Evolutionary conservation across 2,797 vertebrate genomes (phyloP).

Genomic region (Liasis olivaceus): DNA sequence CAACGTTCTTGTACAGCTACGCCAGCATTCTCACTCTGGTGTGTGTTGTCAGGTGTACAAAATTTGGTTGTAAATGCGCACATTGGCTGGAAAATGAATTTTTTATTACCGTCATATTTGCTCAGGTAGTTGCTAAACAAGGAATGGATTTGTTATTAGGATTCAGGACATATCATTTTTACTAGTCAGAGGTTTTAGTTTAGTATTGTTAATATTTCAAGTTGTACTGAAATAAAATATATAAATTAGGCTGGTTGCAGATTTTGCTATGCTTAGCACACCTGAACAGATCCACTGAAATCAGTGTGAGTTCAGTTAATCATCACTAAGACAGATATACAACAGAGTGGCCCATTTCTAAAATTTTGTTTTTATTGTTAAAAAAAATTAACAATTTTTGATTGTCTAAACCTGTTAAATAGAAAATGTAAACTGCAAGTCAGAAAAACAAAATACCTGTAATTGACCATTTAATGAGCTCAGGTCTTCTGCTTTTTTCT

Average conservation of each 20-base stretch:
- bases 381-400: not conserved
- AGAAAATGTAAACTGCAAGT: slow-evolving; percentile 30
- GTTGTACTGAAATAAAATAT: not conserved
- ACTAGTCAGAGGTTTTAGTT: not conserved
- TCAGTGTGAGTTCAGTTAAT: not conserved
- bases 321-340: not conserved
- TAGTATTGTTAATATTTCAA: not conserved
- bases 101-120: not conserved
- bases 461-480: slow-evolving; percentile 90
- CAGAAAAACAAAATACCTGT: slow-evolving; percentile 79
- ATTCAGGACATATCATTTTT: not conserved
- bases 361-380: not conserved
- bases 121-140: not conserved
- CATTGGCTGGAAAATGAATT: not conserved
- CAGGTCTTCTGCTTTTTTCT: slow-evolving; percentile 94
- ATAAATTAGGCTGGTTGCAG: not conserved
- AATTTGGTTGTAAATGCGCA: not conserved
- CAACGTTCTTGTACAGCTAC: not conserved
- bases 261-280: not conserved
- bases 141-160: not conserved
- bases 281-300: not conserved
- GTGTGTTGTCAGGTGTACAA: not conserved
- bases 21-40: not conserved
- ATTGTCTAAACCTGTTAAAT: slow-evolving; percentile 9
- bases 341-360: not conserved